These are phyloP conservation scores for Platanista minor DNA, from an alignment of 2,113 vertebrate genomes.

Conservation along the genomic window DNA sequence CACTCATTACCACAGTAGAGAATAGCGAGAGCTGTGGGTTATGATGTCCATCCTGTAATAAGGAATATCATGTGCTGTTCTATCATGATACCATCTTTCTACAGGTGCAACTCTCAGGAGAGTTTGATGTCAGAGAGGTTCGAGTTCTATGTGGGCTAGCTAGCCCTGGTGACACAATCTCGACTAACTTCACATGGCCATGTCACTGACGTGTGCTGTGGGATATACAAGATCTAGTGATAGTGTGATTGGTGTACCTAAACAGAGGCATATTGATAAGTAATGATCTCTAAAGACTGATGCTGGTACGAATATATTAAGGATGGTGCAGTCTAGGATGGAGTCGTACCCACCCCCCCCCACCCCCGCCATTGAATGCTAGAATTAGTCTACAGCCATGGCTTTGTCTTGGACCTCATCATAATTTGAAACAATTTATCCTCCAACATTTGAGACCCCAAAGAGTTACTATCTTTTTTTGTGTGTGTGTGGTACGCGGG, in stretches of 20 bases:
- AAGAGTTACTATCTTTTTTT: neutral
- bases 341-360: neutral
- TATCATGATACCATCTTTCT: neutral
- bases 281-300: neutral
- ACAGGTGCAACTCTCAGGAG: neutral
- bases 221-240: neutral
- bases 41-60: neutral
- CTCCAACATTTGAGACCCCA: neutral
- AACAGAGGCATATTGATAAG: neutral
- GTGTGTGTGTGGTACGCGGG: too few relatives aligned
- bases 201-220: neutral
- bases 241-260: neutral
- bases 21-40: neutral
- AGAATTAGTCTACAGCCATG: neutral
- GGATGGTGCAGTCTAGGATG: neutral
- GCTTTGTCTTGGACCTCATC: neutral
- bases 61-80: neutral
- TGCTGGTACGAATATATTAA: neutral
- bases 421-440: neutral
- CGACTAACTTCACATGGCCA: neutral
- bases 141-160: neutral
- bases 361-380: neutral
- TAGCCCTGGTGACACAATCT: neutral
- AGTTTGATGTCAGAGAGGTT: neutral
- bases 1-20: neutral